A percentile compares a stretch with the other conserved stretches of the same genome.
Conservation (phyloP, 2,113 vertebrate species). For the Nannobrachium achirus region DNA sequence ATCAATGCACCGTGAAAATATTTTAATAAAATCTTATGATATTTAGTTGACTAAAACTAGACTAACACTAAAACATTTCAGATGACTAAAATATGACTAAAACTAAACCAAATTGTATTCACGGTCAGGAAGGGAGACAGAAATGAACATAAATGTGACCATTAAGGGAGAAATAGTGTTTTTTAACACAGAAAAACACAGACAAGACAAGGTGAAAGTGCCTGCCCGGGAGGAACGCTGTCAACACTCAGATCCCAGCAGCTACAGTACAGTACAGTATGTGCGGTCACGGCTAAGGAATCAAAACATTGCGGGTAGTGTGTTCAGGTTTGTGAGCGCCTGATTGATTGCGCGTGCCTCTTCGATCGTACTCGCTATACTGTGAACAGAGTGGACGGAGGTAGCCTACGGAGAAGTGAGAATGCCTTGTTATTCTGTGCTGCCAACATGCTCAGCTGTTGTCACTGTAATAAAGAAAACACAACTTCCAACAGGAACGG, state of each 20-base stretch:
- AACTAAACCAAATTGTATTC: too few species aligned
- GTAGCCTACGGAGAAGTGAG: constrained; percentile 45
- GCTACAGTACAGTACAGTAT: too few species aligned
- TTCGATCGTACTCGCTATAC: constrained; percentile 8
- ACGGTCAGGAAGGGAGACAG: not conserved
- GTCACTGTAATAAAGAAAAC: constrained; percentile 21
- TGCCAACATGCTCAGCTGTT: constrained; percentile 47
- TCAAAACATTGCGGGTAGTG: not conserved
- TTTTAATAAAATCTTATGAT: too few species aligned
- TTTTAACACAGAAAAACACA: not conserved
- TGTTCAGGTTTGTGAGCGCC: constrained; percentile 3
- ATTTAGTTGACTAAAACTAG: too few species aligned
- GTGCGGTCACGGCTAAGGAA: not conserved
- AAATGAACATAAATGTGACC: not conserved
- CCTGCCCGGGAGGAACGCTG: too few species aligned
- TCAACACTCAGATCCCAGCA: too few species aligned
- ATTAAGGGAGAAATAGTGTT: not conserved
- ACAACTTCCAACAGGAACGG: constrained; percentile 36
- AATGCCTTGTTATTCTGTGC: constrained; percentile 62
- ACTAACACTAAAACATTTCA: too few species aligned
- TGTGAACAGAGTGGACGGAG: constrained; percentile 29
- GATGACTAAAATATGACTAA: too few species aligned
- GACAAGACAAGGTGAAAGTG: too few species aligned
- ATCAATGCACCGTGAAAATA: too few species aligned
- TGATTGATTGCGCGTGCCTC: constrained; percentile 19